Base-by-base conservation (phyloP, 2,797 vertebrate genomes). In the Sparus aurata region DNA sequence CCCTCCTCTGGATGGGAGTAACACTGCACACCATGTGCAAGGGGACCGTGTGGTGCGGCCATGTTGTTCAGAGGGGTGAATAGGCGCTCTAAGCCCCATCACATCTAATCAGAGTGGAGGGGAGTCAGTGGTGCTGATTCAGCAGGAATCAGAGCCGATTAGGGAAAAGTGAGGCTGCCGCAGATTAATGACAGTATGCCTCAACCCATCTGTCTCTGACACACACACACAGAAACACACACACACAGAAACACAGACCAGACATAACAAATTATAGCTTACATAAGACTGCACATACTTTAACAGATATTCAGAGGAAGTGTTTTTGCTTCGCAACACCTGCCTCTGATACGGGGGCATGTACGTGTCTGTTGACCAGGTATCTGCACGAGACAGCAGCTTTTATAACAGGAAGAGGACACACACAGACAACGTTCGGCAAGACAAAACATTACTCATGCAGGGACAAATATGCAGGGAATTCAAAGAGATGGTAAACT, bases 81-180 rank as follows among this genome's bases (percentile, higher is more conserved):
- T 84, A 74, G 80, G 89, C 12, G 72, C 85, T 83, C 65, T 90
- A 86, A 90, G 82, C 85, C 63, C 78, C 83, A 82, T 87, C 89
- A 89, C 75, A 80, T 89, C 87, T 92, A 92, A 94, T 93, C 91
- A 87, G 84, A 86, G 84, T 71, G 70, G 69, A 84, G 83, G 68
- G 68, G 82, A 87, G 87, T 63, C 76, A 61, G 74, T 38, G 20
- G 66, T 81, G 90, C 88, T 91, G 93, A 92, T 58, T 92, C 91
- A 93, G 88, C 88, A 83, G 83, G 80, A 91, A 87, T 88, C 83
- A 52, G 83, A 94, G 84, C 85, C 80, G 91, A 91, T 93, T 92
- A 92, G 75, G 47, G 59, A 88, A 89, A 87, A 89, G 87, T 83
- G 90, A 91, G 73, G 77, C 87, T 66, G 79, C 80, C 85, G 84